A percentile compares a stretch with the other conserved stretches of the same genome.
Conservation (phyloP, 2,797 vertebrate genomes). For the Sebastes baramenuke region DNA sequence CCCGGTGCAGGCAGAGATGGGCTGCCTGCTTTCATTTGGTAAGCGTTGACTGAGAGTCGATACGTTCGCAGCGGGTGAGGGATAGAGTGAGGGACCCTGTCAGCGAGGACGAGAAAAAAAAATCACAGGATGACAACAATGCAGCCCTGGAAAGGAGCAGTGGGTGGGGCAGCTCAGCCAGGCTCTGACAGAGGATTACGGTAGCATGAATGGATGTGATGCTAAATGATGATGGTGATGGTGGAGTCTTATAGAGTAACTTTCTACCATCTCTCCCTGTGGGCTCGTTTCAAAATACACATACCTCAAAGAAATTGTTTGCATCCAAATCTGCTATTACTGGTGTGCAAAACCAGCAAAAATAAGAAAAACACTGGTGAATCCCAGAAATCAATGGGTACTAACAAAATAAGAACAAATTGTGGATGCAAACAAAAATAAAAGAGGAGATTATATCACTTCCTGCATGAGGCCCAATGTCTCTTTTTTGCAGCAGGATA, state of each 20-base stretch:
- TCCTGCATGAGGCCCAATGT: background rate
- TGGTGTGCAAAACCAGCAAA: background rate
- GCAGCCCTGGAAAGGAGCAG: conserved; percentile 35
- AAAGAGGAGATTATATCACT: background rate
- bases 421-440: background rate
- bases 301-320: background rate
- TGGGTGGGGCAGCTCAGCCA: conserved; percentile 8
- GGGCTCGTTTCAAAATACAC: background rate
- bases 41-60: conserved; percentile 73
- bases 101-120: conserved; percentile 26
- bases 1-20: conserved; percentile 51
- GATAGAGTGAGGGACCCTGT: conserved; percentile 63
- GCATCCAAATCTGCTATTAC: no score
- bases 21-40: conserved; percentile 78
- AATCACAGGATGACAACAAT: conserved; percentile 30
- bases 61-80: conserved; percentile 53
- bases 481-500: background rate
- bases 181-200: conserved; percentile 25
- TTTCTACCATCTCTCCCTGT: background rate
- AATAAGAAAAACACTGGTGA: background rate
- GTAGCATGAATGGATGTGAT: conserved; percentile 28
- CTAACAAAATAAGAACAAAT: background rate
- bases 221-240: conserved; percentile 37
- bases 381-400: background rate
- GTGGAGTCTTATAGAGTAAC: conserved; percentile 5